A percentile compares a stretch with the other conserved stretches of the same genome.
phyloP scores from a whole-genome alignment of 1,140 invertebrate genomes.

The Hermetia illucens region DNA sequence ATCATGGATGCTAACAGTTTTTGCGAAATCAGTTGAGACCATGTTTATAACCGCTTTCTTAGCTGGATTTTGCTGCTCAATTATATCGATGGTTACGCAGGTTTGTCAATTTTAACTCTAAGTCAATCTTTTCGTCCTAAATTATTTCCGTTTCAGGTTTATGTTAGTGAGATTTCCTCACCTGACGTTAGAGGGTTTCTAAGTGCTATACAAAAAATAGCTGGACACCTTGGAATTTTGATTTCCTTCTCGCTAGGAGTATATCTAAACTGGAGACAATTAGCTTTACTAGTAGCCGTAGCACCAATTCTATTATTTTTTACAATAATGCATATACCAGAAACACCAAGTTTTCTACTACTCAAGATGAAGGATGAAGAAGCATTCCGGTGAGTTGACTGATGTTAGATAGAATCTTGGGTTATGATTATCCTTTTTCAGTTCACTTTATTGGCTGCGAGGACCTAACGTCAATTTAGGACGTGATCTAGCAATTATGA shows the following conservation, averaged over 20 bases:
- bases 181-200: constrained; percentile 74
- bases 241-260: constrained; percentile 71
- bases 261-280: constrained; percentile 69
- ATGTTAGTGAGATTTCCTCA: constrained; percentile 82
- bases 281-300: constrained; percentile 56
- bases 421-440: constrained; percentile 11
- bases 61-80: constrained; percentile 69
- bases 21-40: constrained; percentile 58
- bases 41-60: constrained; percentile 71
- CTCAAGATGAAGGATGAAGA: constrained; percentile 46
- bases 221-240: constrained; percentile 70
- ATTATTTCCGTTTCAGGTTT: constrained; percentile 46
- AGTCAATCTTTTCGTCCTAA: too few species aligned
- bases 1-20: constrained; percentile 64
- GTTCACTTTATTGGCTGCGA: constrained; percentile 60
- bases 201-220: constrained; percentile 73
- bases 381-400: constrained; percentile 34
- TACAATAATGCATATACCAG: constrained; percentile 45
- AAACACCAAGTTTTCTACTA: constrained; percentile 54
- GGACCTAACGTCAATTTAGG: constrained; percentile 59
- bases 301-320: constrained; percentile 44
- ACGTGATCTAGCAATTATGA: constrained; percentile 51
- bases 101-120: constrained; percentile 26
- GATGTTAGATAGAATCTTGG: neutral
- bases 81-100: constrained; percentile 67